Evolutionary conservation across 2,888 invertebrate species (phyloP), one percentile per base, ranked within the genome.

Genomic region (Himalopsyche japonica): DNA sequence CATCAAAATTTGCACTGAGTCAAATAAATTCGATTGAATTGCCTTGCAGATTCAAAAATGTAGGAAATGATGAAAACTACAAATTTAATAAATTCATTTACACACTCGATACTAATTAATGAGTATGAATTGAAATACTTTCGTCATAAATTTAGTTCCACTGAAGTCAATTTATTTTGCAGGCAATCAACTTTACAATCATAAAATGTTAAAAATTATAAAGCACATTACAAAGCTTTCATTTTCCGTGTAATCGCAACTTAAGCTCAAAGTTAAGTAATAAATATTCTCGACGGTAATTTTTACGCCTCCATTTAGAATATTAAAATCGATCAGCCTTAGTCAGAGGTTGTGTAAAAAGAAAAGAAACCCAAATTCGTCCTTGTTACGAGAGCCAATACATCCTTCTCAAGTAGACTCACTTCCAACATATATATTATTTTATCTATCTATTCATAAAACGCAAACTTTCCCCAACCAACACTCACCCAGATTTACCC

Each of bases 371-470:
- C 70, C 70, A 27, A 70, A 70, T 70, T 70, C 70, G 70, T 70
- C 70, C 70, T 70, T 70, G 70, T 27, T 70, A 70, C 70, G 70
- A 70, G 70, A 70, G 70, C 70, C 70, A 70, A 70, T 70, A 70
- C 70, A 70, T 70, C 70, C 70, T 27, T 12, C 43, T 30, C 0
- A 3, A 70, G 27, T 15, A 70, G 24, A 70, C 70, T 70, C 27
- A 30, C 30, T 70, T 70, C 8, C 70, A 70, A 70, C 27, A 30
- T 70, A 70, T 57, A 57, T 70, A 70, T 27, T 70, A 70, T 12
- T 82, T 64, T 37, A 57, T 78, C 49, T 57, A 79, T 82, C 82
- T 82, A 76, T 82, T 82, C 82, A 43, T 76, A 80, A 80, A 80
- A 80, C 49, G 48, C 48, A 34, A 80, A 80, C 80, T 32, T 49